A percentile compares a stretch with the other conserved stretches of the same genome.
phyloP scores from a whole-genome alignment of 2,888 invertebrate genomes.

The Euplagia quadripunctaria region DNA sequence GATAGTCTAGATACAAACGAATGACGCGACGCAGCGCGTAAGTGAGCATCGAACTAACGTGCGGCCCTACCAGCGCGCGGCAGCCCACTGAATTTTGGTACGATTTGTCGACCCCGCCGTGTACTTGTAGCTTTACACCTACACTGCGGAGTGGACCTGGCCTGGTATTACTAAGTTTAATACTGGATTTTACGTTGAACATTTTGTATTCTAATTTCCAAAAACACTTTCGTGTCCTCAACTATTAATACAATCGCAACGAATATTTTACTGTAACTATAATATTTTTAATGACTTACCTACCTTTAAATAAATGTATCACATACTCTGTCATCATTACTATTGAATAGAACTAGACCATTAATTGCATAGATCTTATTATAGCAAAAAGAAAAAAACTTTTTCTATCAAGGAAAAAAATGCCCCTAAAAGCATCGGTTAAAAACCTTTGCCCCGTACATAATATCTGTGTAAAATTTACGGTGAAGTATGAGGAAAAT shows the following conservation, averaged over 20 bases:
- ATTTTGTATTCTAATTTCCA: not conserved
- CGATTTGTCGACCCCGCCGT: no score
- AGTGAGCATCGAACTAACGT: no score
- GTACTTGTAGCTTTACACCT: no score
- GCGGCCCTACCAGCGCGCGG: no score
- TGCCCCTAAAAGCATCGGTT: not conserved
- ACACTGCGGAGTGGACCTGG: no score
- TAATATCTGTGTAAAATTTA: not conserved
- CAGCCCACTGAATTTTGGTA: no score
- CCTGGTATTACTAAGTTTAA: no score
- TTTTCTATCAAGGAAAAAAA: not conserved
- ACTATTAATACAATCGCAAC: not conserved
- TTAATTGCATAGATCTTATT: not conserved
- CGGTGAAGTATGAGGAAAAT: constrained; percentile 70
- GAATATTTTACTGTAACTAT: not conserved
- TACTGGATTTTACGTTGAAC: not conserved
- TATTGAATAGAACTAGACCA: not conserved
- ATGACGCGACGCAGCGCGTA: no score
- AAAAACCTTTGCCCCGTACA: not conserved
- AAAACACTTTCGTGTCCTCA: not conserved
- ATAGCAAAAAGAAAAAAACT: not conserved
- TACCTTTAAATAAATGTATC: not conserved
- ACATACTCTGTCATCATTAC: not conserved
- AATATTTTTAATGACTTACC: not conserved
- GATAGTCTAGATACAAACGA: no score